A percentile compares a stretch with the other conserved stretches of the same genome.
phyloP scores from a whole-genome alignment of 1,140 invertebrate genomes.

The Olivierus martensii region DNA sequence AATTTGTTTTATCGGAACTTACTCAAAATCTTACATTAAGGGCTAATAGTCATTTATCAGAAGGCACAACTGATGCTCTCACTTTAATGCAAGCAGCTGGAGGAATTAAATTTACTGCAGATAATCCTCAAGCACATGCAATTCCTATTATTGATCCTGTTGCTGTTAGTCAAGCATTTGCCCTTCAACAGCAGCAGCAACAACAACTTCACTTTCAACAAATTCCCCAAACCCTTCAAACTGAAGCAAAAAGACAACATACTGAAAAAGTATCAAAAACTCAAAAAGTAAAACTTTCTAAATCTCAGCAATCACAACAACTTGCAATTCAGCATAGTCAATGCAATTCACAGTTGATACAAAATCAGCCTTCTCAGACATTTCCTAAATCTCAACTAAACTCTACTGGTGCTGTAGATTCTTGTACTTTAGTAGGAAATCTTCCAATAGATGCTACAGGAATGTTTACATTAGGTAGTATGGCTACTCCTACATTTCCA shows the following conservation, averaged over 20 bases:
- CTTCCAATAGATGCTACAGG: constrained; percentile 17
- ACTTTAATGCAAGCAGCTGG: constrained; percentile 11
- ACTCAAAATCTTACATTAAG: constrained; percentile 15
- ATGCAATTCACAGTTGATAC: constrained; percentile 16
- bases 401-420: constrained; percentile 13
- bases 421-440: constrained; percentile 20
- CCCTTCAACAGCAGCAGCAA: constrained; percentile 22
- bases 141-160: constrained; percentile 17
- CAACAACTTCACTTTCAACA: constrained; percentile 29
- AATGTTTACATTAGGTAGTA: constrained; percentile 14
- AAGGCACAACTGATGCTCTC: constrained; percentile 11
- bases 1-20: constrained; percentile 21
- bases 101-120: constrained; percentile 7
- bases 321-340: constrained; percentile 18
- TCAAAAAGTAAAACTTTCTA: constrained; percentile 6
- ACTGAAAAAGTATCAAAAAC: constrained; percentile 5
- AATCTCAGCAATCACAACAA: neutral
- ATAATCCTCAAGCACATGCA: constrained; percentile 11
- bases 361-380: constrained; percentile 19
- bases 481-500: constrained; percentile 15
- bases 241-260: constrained; percentile 22
- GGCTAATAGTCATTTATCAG: constrained; percentile 7
- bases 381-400: constrained; percentile 1
- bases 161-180: constrained; percentile 10
- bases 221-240: constrained; percentile 41